Percentiles rank a stretch among this genome's conserved stretches.
These are phyloP conservation scores for Pseudotriccus pelzelni DNA, from an alignment of 2,797 vertebrate genomes.

Conservation along the genomic window DNA sequence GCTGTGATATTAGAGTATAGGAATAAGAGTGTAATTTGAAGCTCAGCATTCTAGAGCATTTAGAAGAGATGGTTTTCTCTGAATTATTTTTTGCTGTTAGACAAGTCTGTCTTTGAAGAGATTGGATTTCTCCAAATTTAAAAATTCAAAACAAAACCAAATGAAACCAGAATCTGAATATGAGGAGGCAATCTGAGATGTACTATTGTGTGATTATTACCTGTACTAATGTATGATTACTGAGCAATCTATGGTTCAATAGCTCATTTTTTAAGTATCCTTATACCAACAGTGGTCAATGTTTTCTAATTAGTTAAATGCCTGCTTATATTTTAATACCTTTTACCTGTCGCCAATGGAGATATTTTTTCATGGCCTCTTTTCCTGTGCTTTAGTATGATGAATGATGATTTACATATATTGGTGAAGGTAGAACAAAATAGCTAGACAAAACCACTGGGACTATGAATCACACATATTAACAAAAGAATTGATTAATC, in stretches of 20 bases:
- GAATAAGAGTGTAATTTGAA: neutral
- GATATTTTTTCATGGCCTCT: neutral
- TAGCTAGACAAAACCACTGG: neutral
- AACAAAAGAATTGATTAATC: neutral
- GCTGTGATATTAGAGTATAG: neutral
- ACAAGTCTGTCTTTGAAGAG: neutral
- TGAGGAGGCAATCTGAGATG: neutral
- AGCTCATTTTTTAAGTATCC: neutral
- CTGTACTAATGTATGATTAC: neutral
- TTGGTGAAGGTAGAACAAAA: neutral
- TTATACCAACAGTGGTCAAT: fast-evolving
- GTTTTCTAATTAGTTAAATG: neutral
- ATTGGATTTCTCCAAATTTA: neutral
- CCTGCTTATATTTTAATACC: neutral
- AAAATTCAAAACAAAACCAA: neutral
- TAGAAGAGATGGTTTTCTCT: neutral
- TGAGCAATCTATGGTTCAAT: fast-evolving
- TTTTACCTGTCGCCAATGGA: neutral
- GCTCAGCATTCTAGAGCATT: neutral
- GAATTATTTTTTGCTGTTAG: neutral
- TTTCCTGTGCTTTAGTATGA: neutral
- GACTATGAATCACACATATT: neutral
- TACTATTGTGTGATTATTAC: neutral
- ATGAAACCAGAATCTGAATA: neutral
- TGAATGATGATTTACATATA: neutral